These are phyloP conservation scores for Parauchenoglanis ngamensis DNA, from an alignment of 2,797 vertebrate genomes.

Conservation along the genomic window DNA sequence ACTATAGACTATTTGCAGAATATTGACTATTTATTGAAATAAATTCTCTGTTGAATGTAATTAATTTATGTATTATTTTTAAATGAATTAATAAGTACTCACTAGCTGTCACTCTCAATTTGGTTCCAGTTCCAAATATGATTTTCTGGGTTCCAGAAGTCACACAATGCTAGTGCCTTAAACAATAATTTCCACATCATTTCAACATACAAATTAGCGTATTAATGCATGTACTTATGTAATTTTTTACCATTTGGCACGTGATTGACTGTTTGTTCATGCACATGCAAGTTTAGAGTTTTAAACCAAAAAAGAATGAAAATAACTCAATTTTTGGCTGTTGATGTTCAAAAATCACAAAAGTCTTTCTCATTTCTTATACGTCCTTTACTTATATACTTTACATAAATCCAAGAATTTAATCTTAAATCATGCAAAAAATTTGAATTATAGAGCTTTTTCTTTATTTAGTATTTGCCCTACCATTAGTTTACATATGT, in stretches of 20 bases:
- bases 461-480: neutral
- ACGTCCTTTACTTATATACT: neutral
- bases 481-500: neutral
- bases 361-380: neutral
- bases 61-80: too few species aligned
- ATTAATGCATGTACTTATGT: neutral
- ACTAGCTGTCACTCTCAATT: constrained; percentile 26
- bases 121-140: constrained; percentile 13
- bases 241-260: neutral
- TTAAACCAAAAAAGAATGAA: neutral
- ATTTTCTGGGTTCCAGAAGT: constrained; percentile 12
- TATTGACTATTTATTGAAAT: neutral
- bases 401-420: neutral
- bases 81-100: neutral
- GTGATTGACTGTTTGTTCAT: neutral
- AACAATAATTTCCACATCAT: neutral
- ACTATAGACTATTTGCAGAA: neutral
- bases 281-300: neutral
- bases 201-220: neutral
- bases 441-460: neutral
- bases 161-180: neutral
- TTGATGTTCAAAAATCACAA: neutral
- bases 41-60: neutral
- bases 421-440: neutral
- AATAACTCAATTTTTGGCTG: neutral